phyloP scores from a whole-genome alignment of 2,113 vertebrate genomes.

The Cacatua alba region DNA sequence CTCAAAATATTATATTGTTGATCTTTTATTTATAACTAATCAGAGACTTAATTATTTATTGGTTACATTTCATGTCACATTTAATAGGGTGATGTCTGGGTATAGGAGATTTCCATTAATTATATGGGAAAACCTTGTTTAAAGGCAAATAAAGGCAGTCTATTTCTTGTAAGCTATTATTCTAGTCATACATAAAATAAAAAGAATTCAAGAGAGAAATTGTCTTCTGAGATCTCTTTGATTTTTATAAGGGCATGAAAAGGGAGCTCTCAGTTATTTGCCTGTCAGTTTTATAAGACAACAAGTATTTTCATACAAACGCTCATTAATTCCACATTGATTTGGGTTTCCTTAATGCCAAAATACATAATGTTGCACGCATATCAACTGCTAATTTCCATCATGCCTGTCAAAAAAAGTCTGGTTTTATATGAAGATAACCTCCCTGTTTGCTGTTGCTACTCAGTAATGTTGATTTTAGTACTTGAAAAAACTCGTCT shows the following conservation, averaged over 20 bases:
- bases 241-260: constrained; percentile 10
- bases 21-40: constrained; percentile 46
- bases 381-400: background rate
- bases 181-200: background rate
- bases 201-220: background rate
- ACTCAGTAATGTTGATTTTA: background rate
- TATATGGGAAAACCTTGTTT: background rate
- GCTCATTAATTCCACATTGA: background rate
- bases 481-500: background rate
- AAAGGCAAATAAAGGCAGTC: background rate
- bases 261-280: background rate
- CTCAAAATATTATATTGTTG: constrained; percentile 23
- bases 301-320: background rate
- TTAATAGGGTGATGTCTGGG: constrained; percentile 6
- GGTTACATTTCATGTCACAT: constrained; percentile 29
- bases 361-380: background rate
- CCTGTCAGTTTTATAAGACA: background rate
- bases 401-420: background rate
- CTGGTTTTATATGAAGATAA: background rate
- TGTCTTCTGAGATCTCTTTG: constrained; percentile 6
- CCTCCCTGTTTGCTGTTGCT: background rate
- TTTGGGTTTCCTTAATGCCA: background rate
- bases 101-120: background rate
- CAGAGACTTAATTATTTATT: constrained; percentile 26
- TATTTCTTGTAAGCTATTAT: constrained; percentile 21